These are phyloP conservation scores for Epizoanthus ramosus DNA, from an alignment of 92 coral and sea anemone genomes.

Conservation along the genomic window DNA sequence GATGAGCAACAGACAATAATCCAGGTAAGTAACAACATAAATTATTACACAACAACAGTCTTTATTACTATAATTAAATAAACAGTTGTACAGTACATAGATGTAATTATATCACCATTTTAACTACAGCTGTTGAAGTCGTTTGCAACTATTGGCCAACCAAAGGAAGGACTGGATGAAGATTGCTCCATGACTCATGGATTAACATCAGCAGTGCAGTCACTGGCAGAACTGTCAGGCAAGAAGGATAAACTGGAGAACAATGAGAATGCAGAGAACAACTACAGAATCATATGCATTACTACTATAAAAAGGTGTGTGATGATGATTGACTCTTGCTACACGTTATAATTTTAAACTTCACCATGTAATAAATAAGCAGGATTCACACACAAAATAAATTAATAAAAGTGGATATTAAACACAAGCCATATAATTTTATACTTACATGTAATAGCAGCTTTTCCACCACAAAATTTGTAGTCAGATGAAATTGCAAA, in stretches of 20 bases:
- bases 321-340: neutral
- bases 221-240: slow-evolving; percentile 72
- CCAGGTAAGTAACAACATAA: slow-evolving; percentile 61
- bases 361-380: too few relatives aligned
- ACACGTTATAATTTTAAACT: too few relatives aligned
- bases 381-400: too few relatives aligned
- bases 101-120: too few relatives aligned
- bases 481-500: too few relatives aligned
- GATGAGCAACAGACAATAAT: slow-evolving; percentile 93
- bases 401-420: too few relatives aligned
- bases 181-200: slow-evolving; percentile 79
- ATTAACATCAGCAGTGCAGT: slow-evolving; percentile 79
- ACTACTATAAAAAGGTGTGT: slow-evolving; percentile 82
- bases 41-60: too few relatives aligned
- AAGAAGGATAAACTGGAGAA: slow-evolving; percentile 60
- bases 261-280: slow-evolving; percentile 48
- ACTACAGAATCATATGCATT: slow-evolving; percentile 83
- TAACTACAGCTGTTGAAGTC: slow-evolving; percentile 74
- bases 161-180: slow-evolving; percentile 75
- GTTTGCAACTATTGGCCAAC: slow-evolving; percentile 85
- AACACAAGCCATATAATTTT: too few relatives aligned
- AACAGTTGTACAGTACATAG: too few relatives aligned
- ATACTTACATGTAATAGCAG: too few relatives aligned
- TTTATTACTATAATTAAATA: too few relatives aligned
- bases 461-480: too few relatives aligned